Evolutionary conservation across 1,140 invertebrate genomes (phyloP).

Genomic region (Drosophila sechellia): DNA sequence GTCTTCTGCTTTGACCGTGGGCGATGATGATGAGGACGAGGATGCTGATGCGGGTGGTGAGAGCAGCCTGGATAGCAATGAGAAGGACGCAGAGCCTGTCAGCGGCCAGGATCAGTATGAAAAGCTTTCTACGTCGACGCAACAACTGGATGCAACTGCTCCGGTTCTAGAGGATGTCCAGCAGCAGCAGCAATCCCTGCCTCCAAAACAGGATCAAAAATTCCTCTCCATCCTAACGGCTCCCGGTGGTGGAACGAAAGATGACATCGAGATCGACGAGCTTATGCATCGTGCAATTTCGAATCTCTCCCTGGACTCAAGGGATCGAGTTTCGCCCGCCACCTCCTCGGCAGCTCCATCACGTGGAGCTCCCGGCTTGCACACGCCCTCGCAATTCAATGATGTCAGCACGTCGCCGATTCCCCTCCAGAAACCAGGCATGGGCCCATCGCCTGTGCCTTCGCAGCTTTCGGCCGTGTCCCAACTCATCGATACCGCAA

Average conservation of each 20-base stretch:
- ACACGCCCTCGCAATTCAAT: conserved; percentile 72
- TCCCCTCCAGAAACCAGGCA: conserved; percentile 69
- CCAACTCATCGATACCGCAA: conserved; percentile 77
- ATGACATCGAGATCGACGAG: conserved; percentile 84
- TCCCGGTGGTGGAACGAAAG: conserved; percentile 47
- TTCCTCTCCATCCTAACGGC: conserved; percentile 61
- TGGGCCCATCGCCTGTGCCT: conserved; percentile 82
- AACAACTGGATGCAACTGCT: conserved; percentile 58
- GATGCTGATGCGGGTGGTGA: conserved; percentile 70
- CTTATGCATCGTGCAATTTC: conserved; percentile 84
- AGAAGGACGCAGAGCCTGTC: conserved; percentile 62
- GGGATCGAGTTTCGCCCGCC: conserved; percentile 76
- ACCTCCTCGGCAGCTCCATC: conserved; percentile 61
- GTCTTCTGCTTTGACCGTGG: conserved; percentile 73
- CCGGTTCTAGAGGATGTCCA: conserved; percentile 4
- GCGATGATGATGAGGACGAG: conserved; percentile 77
- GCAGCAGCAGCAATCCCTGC: conserved; percentile 38
- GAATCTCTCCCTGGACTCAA: conserved; percentile 79
- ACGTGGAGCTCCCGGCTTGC: conserved; percentile 35
- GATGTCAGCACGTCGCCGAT: conserved; percentile 84
- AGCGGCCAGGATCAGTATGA: conserved; percentile 77
- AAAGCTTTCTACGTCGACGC: conserved; percentile 74
- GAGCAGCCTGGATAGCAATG: conserved; percentile 75
- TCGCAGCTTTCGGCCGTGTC: conserved; percentile 75
- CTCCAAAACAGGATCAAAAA: conserved; percentile 70